A percentile compares a stretch with the other conserved stretches of the same genome.
These are phyloP conservation scores for Dendrocincla tyrannina DNA, from an alignment of 2,797 vertebrate species.

Conservation along the genomic window DNA sequence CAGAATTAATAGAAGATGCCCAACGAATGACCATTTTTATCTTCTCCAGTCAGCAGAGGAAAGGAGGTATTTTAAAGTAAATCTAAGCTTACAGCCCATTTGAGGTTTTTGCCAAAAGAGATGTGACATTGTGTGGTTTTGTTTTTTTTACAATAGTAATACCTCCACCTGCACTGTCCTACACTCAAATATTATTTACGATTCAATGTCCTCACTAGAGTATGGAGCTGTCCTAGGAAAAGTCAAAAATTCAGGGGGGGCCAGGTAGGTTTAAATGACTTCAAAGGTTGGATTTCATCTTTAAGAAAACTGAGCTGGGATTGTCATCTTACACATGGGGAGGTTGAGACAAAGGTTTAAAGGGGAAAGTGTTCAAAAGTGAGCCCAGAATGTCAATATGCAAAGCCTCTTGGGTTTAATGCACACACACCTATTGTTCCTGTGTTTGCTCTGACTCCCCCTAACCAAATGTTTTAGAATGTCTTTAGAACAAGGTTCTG, in stretches of 20 bases:
- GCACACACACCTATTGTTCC: neutral
- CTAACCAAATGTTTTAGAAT: neutral
- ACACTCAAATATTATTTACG: neutral
- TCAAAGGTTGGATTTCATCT: neutral
- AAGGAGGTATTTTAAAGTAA: neutral
- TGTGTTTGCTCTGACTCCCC: neutral
- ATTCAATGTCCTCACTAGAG: neutral
- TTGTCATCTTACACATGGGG: neutral
- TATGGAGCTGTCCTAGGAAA: neutral
- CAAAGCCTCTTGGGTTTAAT: constrained; percentile 1
- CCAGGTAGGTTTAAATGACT: neutral
- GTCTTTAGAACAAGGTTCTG: neutral
- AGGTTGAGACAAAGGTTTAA: neutral
- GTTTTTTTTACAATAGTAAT: neutral
- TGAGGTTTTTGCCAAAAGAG: neutral
- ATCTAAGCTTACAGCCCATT: neutral
- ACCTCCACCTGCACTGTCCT: neutral
- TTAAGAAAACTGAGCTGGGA: neutral
- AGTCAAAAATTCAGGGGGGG: neutral
- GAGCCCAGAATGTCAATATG: neutral
- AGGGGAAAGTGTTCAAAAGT: neutral
- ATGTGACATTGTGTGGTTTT: neutral
- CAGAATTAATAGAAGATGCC: neutral
- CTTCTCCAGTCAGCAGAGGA: neutral
- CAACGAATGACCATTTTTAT: neutral